Conservation (phyloP, 2,797 vertebrate genomes). For the Pangasius macronema region DNA sequence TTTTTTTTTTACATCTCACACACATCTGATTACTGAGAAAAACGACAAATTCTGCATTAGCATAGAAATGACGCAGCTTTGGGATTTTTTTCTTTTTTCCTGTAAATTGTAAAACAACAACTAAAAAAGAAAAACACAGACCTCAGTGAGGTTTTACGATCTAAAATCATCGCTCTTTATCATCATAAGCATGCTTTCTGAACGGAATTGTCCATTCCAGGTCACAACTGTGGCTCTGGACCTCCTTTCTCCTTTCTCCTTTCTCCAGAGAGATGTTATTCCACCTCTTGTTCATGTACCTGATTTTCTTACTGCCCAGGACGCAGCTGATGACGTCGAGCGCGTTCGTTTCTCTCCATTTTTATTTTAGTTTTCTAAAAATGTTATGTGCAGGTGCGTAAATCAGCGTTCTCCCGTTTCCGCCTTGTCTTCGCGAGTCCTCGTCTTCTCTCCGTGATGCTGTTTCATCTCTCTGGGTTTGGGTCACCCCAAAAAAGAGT, state of each 20-base stretch:
- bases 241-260: too few species aligned
- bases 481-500: slow-evolving; percentile 65
- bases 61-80: not conserved
- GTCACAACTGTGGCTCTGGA: not conserved
- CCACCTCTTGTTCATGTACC: not conserved
- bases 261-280: not conserved
- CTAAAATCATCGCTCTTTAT: not conserved
- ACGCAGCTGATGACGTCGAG: not conserved
- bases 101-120: not conserved
- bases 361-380: too few species aligned
- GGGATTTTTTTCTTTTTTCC: not conserved
- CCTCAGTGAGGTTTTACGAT: not conserved
- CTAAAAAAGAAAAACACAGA: not conserved
- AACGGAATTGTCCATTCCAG: not conserved
- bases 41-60: not conserved
- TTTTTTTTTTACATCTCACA: not conserved
- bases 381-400: not conserved
- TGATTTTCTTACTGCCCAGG: not conserved
- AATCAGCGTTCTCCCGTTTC: not conserved
- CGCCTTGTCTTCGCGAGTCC: not conserved
- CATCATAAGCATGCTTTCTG: not conserved
- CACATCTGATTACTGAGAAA: not conserved
- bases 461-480: slow-evolving; percentile 16
- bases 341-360: not conserved
- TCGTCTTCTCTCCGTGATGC: not conserved